Percentiles rank a stretch among this genome's conserved stretches.
Conservation (phyloP, 2,888 invertebrate genomes). For the Hirtodrosophila cameraria region DNA sequence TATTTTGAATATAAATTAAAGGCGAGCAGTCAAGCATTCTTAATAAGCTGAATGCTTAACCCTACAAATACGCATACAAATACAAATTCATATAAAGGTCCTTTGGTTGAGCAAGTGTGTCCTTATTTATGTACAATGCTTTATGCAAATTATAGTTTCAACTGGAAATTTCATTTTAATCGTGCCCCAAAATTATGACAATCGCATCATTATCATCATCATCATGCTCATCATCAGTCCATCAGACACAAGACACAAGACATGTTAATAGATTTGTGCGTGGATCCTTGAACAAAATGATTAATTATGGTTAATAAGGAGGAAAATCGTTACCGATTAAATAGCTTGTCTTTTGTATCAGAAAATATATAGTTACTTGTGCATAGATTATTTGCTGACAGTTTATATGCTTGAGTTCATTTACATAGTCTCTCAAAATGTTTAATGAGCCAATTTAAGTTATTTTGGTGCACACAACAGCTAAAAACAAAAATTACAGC, state of each 20-base stretch:
- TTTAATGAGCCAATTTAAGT: constrained; percentile 47
- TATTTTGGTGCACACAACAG: no score
- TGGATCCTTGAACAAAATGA: constrained; percentile 36
- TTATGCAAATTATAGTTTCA: constrained; percentile 53
- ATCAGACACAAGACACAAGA: constrained; percentile 9
- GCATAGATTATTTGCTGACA: constrained; percentile 33
- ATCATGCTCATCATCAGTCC: no score
- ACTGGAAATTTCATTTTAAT: constrained; percentile 39
- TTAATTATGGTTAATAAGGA: constrained; percentile 69
- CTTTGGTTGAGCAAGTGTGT: constrained; percentile 40
- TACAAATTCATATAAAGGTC: constrained; percentile 19
- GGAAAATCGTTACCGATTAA: constrained; percentile 58
- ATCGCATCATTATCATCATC: constrained; percentile 3
- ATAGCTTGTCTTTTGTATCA: constrained; percentile 3
- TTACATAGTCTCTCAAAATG: constrained; percentile 38
- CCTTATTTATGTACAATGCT: constrained; percentile 10
- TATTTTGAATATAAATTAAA: constrained; percentile 54
- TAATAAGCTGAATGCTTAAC: constrained; percentile 44
- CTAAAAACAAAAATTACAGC: no score
- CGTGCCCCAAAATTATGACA: constrained; percentile 39
- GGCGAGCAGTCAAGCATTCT: constrained; percentile 63
- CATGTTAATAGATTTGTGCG: constrained; percentile 45
- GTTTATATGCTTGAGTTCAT: constrained; percentile 52
- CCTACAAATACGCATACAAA: constrained; percentile 17
- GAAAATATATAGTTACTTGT: constrained; percentile 42